Percentiles rank a stretch among this genome's conserved stretches.
Conservation (phyloP, 2,888 invertebrate genomes). For the Pteria penguin region DNA sequence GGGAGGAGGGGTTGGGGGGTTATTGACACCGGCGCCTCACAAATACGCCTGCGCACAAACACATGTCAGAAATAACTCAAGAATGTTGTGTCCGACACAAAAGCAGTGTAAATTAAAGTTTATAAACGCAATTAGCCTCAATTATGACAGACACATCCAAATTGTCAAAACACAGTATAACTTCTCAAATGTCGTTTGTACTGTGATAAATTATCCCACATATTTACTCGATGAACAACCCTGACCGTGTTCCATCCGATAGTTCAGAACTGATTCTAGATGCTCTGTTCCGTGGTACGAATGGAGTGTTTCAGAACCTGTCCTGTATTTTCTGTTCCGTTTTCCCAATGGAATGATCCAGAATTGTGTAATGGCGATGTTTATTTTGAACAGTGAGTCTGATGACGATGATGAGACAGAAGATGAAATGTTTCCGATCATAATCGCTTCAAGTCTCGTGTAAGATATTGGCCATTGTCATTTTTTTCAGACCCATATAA, state of each 20-base stretch:
- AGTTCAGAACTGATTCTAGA: neutral
- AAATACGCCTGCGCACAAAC: no score
- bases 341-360: neutral
- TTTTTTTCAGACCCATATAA: neutral
- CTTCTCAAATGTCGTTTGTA: no score
- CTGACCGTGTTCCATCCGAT: neutral
- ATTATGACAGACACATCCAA: no score
- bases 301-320: neutral
- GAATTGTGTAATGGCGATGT: neutral
- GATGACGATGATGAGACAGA: neutral
- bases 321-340: neutral
- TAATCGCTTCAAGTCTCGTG: neutral
- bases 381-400: neutral
- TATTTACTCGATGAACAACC: no score
- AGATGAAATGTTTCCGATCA: neutral
- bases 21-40: no score
- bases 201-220: no score
- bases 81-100: no score
- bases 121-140: no score
- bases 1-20: no score
- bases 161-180: no score
- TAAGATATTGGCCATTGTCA: neutral
- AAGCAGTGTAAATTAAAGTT: no score
- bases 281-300: neutral
- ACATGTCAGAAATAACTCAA: no score